Conservation (phyloP, 2,888 invertebrate genomes). For the Mimachlamys varia region DNA sequence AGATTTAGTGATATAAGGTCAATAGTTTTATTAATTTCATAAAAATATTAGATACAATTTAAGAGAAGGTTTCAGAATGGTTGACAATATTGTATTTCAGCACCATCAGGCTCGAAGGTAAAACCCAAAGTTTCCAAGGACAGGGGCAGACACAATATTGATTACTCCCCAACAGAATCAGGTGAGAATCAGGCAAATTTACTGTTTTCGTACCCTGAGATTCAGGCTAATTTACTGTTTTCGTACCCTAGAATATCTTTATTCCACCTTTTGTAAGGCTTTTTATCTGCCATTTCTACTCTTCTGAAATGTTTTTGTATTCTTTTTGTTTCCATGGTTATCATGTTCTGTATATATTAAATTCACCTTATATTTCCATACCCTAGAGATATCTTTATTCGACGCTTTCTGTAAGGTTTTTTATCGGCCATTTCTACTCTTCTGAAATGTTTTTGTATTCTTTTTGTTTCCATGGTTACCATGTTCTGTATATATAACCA, state of each 20-base stretch:
- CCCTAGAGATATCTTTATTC: neutral
- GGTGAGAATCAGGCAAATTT: too few relatives aligned
- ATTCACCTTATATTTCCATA: too few relatives aligned
- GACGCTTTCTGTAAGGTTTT: neutral
- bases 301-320: neutral
- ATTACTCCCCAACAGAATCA: constrained; percentile 94
- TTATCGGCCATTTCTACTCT: neutral
- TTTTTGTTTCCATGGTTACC: too few relatives aligned
- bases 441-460: neutral
- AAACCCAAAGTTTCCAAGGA: constrained; percentile 82
- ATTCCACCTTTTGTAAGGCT: neutral
- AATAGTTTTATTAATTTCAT: too few relatives aligned
- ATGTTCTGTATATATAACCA: too few relatives aligned
- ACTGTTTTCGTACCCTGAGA: constrained; percentile 81
- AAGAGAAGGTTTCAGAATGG: neutral
- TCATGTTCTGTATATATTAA: too few relatives aligned
- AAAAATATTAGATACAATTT: neutral
- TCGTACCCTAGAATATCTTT: neutral
- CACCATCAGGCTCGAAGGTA: constrained; percentile 53
- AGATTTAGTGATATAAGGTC: too few relatives aligned
- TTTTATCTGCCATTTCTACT: neutral
- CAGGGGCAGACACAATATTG: constrained; percentile 92
- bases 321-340: too few relatives aligned
- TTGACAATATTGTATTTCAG: constrained; percentile 46
- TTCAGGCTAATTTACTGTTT: constrained; percentile 83